Evolutionary conservation across 2,888 invertebrate genomes (phyloP), one percentile per base, ranked within the genome.

Genomic region (Coecobrya sp.): DNA sequence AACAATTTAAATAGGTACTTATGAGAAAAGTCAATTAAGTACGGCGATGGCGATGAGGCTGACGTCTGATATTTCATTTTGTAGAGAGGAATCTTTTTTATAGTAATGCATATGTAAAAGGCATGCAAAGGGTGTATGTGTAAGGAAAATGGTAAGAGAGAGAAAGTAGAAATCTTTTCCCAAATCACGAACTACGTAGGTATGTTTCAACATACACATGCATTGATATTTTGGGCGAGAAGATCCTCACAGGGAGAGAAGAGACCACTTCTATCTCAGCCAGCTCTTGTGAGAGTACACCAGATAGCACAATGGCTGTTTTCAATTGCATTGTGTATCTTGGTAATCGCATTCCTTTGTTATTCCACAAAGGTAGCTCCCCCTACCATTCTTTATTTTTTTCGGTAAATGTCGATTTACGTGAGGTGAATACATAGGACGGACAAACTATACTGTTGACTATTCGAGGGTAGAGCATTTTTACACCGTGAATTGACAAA

Each of bases 401-500:
- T 59, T 22, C 55, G n/a, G 81, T 59, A 82, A 82, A 82, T 62
- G 82, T 42, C 59, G n/a, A 62, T 62, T 62, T 76, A 87, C 87
- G 76, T 59, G 87, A 87, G 8, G n/a, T 10, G 87, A 87, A 87
- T 76, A 7, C 62, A 36, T 62, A 36, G 76, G 42, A 13, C 16
- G 76, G 42, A 13, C 16, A 27, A 22, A 16, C 49, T 19, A 62
- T 59, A 36, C 22, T 59, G 62, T 82, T 62, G 62, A 62, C 42
- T 82, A 7, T 22, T 36, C 7, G 42, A 22, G 36, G 36, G 82
- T 13, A 82, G 13, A 62, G 62, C 62, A 62, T 82, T 30, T 62
- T 42, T 82, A 36, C 62, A 49, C 49, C 22, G n/a, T 27, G 55
- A 62, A 89, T 92, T 85, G 92, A 92, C 92, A 92, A 92, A 92